Evolutionary conservation across 2,113 vertebrate species (phyloP).

Genomic region (Limanda limanda): DNA sequence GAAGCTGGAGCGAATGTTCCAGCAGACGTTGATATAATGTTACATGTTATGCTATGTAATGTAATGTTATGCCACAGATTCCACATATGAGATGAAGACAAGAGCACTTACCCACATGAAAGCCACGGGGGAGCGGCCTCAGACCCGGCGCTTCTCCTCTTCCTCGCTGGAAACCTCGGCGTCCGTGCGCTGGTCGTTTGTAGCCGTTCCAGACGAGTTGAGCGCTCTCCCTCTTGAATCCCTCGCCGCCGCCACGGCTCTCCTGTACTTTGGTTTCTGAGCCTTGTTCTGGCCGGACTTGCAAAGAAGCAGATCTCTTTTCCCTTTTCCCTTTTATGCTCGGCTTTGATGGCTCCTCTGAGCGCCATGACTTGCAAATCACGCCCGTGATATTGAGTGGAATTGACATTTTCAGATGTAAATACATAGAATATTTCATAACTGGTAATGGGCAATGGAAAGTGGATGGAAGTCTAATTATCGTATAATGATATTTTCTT

Average conservation of each 20-base stretch:
- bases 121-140: conserved; percentile 28
- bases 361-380: conserved; percentile 80
- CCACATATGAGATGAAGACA: conserved; percentile 20
- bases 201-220: conserved; percentile 31
- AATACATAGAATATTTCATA: conserved; percentile 74
- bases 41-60: background rate
- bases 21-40: conserved; percentile 6
- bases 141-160: conserved; percentile 12
- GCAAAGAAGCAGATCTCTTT: conserved; percentile 43
- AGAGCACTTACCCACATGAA: conserved; percentile 56
- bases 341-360: conserved; percentile 46
- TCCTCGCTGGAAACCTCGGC: conserved; percentile 28
- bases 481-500: conserved; percentile 71
- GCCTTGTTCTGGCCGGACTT: conserved; percentile 49
- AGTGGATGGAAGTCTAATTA: conserved; percentile 70
- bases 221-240: conserved; percentile 10
- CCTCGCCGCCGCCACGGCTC: conserved; percentile 17
- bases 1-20: conserved; percentile 19
- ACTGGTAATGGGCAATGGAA: conserved; percentile 64
- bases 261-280: conserved; percentile 36
- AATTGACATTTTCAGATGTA: conserved; percentile 76
- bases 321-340: conserved; percentile 71
- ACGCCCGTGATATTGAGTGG: conserved; percentile 61
- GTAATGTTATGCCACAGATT: background rate
- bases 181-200: conserved; percentile 23